Base-by-base conservation (phyloP, 2,888 invertebrate genomes). In the Trilocha varians region DNA sequence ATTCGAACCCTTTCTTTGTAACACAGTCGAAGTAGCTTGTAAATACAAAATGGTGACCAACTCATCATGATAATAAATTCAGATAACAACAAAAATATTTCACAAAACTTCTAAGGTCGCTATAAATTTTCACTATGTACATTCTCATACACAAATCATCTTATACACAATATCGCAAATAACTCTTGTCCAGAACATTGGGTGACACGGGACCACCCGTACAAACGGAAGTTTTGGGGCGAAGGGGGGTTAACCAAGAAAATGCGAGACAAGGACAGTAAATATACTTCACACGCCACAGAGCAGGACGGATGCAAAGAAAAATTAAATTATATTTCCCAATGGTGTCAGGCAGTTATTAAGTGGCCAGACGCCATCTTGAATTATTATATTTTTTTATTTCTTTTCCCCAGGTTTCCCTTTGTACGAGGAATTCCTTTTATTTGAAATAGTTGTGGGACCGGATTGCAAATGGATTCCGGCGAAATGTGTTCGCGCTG, bases 321-420 rank as follows among this genome's bases (percentile, higher is more conserved):
- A 83, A 85, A 85, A 86, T 86, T 86, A 85, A 86, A 86, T 86
- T 85, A 86, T 85, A 82, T 86, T 84, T 86, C 85, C 83, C 85
- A 80, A 83, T 83, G 85, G 86, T 87, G 86, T 87, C 86, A 85
- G 86, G 77, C 82, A 82, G 86, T 85, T 86, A 87, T 87, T 87
- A 87, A 86, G 85, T 85, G 80, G 80, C 85, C 82, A 78, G 80
- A 77, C 84, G 85, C 86, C 85, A 86, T 86, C 82, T 85, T 85
- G 85, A 83, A 83, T 80, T 84, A 83, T 83, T 79, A 78, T 77
- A 76, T 77, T 80, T 82, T 76, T 82, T 80, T 77, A 74, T 79
- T 75, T 74, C 68, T 66, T 73, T 73, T 69, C 72, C 66, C 65
- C 70, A 70, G 79, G 75, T 78, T 78, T 76, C 65, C 68, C 69